Base-by-base conservation (phyloP, 2,888 invertebrate genomes). In the Diplolepis rosae region DNA sequence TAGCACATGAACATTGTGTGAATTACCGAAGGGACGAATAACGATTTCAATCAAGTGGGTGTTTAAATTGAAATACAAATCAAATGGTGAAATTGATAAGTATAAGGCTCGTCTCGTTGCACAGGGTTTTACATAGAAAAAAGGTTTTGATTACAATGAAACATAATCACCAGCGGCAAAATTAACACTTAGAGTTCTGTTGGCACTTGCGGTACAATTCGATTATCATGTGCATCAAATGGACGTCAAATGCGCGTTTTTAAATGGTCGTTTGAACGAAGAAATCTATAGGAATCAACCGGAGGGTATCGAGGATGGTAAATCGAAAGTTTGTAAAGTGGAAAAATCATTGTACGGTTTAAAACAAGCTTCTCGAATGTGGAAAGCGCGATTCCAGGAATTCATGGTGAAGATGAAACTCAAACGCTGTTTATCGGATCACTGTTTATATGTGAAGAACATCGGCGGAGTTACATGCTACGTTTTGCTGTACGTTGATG, bases 131-230 rank as follows among this genome's bases (percentile, higher is more conserved):
- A n/a, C n/a, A n/a, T n/a, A n/a, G n/a, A n/a, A n/a, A n/a, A n/a
- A n/a, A n/a, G n/a, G n/a, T n/a, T n/a, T n/a, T n/a, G n/a, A n/a
- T n/a, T n/a, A n/a, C n/a, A n/a, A 66, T 39, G 75, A 79, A 28
- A 39, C 74, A 6, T 82, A 80, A 73, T 52, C 77, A 42, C 80
- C 80, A 13, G 80, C 81, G 24, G 78, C 78, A 7, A 79, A 77
- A 66, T 61, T 82, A 28, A 32, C 70, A 28, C 73, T 82, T 15
- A 72, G 81, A 68, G 56, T 79, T 30, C 69, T 81, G 30, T 66
- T 82, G 27, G 66, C 75, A 13, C 22, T 81, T 35, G 76, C 77
- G 30, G 75, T 70, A 42, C 68, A 77, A 70, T 70, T 65, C 54
- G 52, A 68, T 15, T 65, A 54, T 15, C 65, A 54, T 4, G 65